Conservation (phyloP, 2,113 vertebrate species). For the Gallinago media region DNA sequence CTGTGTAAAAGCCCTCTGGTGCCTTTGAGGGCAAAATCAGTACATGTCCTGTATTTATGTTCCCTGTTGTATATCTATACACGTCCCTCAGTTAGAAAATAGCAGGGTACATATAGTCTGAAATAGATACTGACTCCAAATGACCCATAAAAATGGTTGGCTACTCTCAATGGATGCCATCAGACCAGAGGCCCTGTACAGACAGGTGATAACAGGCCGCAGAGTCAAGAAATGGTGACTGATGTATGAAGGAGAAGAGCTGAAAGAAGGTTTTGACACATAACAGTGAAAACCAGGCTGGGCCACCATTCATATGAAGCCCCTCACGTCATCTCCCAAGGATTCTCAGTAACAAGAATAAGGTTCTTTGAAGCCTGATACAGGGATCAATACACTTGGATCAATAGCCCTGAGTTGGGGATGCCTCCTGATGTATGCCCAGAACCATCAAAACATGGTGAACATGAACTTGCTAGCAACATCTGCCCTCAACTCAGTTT, state of each 20-base stretch:
- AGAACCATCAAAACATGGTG: neutral
- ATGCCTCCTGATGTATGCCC: neutral
- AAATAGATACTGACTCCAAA: neutral
- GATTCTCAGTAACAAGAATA: neutral
- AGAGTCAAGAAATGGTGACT: neutral
- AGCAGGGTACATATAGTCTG: neutral
- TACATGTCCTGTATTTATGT: neutral
- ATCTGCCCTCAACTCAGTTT: neutral
- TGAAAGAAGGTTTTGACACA: neutral
- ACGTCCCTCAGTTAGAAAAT: neutral
- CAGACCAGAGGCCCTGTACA: rapidly evolving
- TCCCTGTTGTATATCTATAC: neutral
- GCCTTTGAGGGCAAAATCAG: neutral
- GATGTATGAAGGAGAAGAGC: neutral
- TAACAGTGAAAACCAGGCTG: neutral
- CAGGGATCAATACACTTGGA: neutral
- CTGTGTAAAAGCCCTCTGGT: neutral
- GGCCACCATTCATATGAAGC: neutral
- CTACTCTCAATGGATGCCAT: neutral
- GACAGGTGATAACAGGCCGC: neutral
- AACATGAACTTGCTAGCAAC: neutral
- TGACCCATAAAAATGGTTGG: neutral
- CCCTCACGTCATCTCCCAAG: neutral
- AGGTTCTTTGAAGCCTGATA: neutral
- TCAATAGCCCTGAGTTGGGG: neutral